Percentiles rank a stretch among this genome's conserved stretches.
These are phyloP conservation scores for Channa striata DNA, from an alignment of 2,797 vertebrate genomes.

Conservation along the genomic window DNA sequence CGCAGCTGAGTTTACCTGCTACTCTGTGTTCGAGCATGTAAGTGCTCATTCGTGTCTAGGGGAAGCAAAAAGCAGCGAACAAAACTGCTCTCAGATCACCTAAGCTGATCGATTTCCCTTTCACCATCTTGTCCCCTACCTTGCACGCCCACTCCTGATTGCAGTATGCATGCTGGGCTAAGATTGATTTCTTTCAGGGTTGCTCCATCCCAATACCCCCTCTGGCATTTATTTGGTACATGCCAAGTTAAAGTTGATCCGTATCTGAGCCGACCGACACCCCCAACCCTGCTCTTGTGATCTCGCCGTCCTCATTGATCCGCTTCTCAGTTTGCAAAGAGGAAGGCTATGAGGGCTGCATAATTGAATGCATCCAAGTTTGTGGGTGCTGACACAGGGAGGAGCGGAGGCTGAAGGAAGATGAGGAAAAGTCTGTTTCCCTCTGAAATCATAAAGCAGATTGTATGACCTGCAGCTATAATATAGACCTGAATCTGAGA, in stretches of 20 bases:
- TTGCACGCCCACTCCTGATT: conserved; percentile 39
- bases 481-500: conserved; percentile 51
- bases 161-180: conserved; percentile 43
- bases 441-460: conserved; percentile 54
- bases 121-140: conserved; percentile 37
- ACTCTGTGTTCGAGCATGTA: conserved; percentile 11
- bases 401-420: conserved; percentile 9
- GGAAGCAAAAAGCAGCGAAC: background rate
- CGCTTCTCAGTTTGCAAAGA: conserved; percentile 51
- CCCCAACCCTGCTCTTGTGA: conserved; percentile 60
- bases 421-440: conserved; percentile 37
- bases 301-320: conserved; percentile 69
- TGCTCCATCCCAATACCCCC: conserved; percentile 52
- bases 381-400: conserved; percentile 26
- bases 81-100: conserved; percentile 52
- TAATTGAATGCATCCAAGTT: conserved; percentile 42
- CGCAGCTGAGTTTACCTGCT: conserved; percentile 38
- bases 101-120: conserved; percentile 49
- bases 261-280: conserved; percentile 66
- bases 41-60: conserved; percentile 14
- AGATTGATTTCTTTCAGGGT: conserved; percentile 64
- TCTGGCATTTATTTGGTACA: conserved; percentile 67
- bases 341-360: conserved; percentile 46
- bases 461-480: conserved; percentile 28
- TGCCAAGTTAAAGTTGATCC: conserved; percentile 73